These are phyloP conservation scores for Hippocampus guttulatus DNA, from an alignment of 2,113 vertebrate genomes.

Conservation along the genomic window DNA sequence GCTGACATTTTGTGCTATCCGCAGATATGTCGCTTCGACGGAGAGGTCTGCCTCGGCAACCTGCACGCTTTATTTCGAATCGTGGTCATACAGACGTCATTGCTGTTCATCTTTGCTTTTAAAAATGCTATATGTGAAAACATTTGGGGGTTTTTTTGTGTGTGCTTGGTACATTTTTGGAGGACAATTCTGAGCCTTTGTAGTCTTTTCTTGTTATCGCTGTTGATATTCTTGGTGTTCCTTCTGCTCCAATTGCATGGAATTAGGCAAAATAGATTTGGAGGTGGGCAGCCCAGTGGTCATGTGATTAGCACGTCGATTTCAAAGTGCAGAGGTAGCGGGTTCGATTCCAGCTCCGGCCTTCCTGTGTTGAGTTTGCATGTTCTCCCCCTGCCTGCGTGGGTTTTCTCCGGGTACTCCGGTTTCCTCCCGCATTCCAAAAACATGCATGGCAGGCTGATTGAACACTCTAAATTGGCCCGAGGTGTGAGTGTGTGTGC, in stretches of 20 bases:
- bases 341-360: too few species aligned
- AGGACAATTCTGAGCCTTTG: not conserved
- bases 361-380: too few species aligned
- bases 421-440: too few species aligned
- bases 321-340: too few species aligned
- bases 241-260: not conserved
- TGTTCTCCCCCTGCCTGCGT: too few species aligned
- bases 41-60: conserved; percentile 11
- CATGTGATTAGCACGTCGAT: too few species aligned
- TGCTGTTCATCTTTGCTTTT: not conserved
- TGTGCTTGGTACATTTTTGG: not conserved
- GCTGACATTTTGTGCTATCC: conserved; percentile 51
- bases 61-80: conserved; percentile 7
- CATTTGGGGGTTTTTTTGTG: not conserved
- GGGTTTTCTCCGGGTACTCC: too few species aligned
- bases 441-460: too few species aligned
- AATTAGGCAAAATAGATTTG: not conserved
- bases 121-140: not conserved
- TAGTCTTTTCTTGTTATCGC: too few species aligned
- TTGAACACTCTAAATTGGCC: too few species aligned
- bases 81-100: not conserved
- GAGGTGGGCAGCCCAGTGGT: too few species aligned
- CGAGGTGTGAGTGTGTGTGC: too few species aligned
- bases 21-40: conserved; percentile 34
- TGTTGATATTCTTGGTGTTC: not conserved